These are phyloP conservation scores for Limonius californicus DNA, from an alignment of 1,140 invertebrate species.

Conservation along the genomic window DNA sequence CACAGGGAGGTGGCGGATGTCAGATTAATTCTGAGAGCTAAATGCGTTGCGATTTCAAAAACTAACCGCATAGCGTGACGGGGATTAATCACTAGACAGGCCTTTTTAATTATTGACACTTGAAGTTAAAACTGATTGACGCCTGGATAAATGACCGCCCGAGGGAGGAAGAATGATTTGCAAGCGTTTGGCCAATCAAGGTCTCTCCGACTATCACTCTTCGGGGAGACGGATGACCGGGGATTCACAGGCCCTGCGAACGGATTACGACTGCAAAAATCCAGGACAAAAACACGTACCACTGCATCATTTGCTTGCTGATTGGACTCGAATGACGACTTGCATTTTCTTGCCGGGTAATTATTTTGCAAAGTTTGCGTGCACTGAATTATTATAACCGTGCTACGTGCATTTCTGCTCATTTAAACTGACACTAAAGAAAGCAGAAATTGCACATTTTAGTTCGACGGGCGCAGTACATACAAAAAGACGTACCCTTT, in stretches of 20 bases:
- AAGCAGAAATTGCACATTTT: no score
- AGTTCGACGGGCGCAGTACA: no score
- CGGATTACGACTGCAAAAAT: not conserved
- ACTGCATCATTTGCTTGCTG: not conserved
- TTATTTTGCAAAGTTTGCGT: not conserved
- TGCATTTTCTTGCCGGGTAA: not conserved
- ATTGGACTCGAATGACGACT: not conserved
- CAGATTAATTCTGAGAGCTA: not conserved
- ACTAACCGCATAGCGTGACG: not conserved
- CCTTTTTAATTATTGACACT: not conserved
- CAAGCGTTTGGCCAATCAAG: not conserved
- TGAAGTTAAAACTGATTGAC: not conserved
- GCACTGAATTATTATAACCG: not conserved
- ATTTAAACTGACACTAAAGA: no score
- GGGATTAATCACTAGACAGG: not conserved
- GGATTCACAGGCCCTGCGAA: not conserved
- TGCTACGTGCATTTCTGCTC: no score
- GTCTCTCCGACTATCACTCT: not conserved
- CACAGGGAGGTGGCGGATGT: no score
- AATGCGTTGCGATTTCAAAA: not conserved
- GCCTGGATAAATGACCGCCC: not conserved
- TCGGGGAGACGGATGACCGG: not conserved
- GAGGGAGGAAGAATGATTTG: conserved; percentile 1
- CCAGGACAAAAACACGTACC: not conserved
- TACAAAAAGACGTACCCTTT: no score